Percentiles rank a stretch among this genome's conserved stretches.
Conservation (phyloP, 2,113 vertebrate genomes). For the Sylvilagus bachmani region DNA sequence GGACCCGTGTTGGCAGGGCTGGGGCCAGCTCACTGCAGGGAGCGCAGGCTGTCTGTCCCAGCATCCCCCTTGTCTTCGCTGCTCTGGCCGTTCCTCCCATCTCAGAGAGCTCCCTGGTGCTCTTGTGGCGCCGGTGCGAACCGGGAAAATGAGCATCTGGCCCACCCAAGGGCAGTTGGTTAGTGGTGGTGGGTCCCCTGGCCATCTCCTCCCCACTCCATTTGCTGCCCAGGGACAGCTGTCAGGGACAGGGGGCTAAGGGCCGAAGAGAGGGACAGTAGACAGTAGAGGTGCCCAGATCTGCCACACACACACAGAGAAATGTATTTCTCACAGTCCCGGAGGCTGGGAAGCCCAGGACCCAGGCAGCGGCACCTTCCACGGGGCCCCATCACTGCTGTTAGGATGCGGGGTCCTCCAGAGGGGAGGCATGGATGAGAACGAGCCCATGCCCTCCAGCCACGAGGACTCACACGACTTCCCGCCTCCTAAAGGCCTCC, state of each 20-base stretch:
- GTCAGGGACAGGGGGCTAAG: neutral
- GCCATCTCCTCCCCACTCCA: accelerated
- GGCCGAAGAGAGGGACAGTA: no score
- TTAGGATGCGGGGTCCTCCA: neutral
- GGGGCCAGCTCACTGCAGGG: constrained; percentile 71
- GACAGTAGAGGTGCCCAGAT: no score
- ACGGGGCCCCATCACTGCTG: no score
- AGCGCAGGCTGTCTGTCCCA: neutral
- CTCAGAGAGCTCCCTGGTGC: neutral
- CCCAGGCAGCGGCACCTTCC: no score
- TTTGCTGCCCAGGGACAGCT: neutral
- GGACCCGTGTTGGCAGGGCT: constrained; percentile 66
- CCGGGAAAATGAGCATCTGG: neutral
- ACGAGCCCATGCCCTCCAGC: neutral
- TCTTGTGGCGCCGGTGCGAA: accelerated
- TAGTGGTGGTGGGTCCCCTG: neutral
- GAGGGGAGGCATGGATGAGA: neutral
- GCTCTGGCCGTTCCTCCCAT: no score
- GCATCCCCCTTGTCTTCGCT: neutral
- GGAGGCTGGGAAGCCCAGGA: no score
- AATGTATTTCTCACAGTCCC: no score
- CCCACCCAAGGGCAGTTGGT: no score
- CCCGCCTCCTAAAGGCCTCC: no score
- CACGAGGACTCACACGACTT: no score
- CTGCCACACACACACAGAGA: no score